phyloP scores from a whole-genome alignment of 2,888 invertebrate genomes.

The Ceramica pisi region DNA sequence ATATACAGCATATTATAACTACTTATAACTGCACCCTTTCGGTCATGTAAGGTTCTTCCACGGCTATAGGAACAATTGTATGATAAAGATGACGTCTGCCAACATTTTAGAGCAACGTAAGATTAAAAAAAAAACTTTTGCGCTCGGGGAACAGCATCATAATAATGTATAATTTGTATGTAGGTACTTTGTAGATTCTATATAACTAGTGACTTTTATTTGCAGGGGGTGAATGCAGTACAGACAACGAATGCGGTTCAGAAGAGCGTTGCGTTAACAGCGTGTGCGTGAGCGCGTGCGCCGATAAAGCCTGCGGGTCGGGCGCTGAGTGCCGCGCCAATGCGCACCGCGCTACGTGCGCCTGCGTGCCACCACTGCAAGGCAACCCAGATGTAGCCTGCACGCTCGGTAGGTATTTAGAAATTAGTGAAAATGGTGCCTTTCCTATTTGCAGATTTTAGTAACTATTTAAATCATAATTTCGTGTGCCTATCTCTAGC shows the following conservation, averaged over 20 bases:
- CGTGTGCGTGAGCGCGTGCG: slow-evolving; percentile 95
- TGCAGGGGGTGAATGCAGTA: slow-evolving; percentile 92
- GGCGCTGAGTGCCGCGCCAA: slow-evolving; percentile 95
- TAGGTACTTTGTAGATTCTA: slow-evolving; percentile 1
- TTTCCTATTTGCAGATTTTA: neutral
- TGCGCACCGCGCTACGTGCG: slow-evolving; percentile 94
- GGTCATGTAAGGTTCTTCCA: slow-evolving; percentile 21
- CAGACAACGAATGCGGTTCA: slow-evolving; percentile 93
- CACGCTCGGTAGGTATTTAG: slow-evolving; percentile 82
- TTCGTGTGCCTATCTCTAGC: neutral
- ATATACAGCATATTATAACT: slow-evolving; percentile 58
- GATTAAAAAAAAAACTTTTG: neutral
- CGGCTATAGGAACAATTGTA: slow-evolving; percentile 11
- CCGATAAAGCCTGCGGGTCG: slow-evolving; percentile 93
- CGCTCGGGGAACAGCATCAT: neutral
- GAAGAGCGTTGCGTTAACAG: slow-evolving; percentile 94
- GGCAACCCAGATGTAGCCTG: slow-evolving; percentile 96
- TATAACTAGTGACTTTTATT: slow-evolving; percentile 22
- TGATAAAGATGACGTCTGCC: slow-evolving; percentile 12
- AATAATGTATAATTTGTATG: neutral
- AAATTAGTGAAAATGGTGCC: neutral
- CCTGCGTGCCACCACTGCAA: slow-evolving; percentile 93
- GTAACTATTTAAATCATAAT: neutral
- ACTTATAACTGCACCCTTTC: slow-evolving; percentile 41
- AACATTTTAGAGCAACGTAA: neutral